Conservation (phyloP, 2,113 vertebrate species). For the Hipposideros armiger region DNA sequence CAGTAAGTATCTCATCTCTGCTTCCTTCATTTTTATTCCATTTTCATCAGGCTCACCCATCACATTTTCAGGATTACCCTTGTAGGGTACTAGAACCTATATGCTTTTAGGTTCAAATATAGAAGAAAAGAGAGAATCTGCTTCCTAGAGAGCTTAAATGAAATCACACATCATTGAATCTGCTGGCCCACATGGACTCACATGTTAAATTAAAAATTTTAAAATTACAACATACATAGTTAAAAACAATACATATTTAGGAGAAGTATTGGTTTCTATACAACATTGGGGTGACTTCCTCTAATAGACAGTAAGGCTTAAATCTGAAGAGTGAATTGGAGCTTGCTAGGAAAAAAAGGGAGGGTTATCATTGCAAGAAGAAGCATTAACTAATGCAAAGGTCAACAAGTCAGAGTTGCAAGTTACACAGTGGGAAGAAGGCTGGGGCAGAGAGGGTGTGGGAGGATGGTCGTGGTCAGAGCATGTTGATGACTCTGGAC, state of each 20-base stretch:
- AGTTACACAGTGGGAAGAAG: neutral
- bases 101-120: neutral
- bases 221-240: neutral
- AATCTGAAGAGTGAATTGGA: neutral
- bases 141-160: neutral
- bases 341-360: neutral
- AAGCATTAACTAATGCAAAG: neutral
- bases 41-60: neutral
- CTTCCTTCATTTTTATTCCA: neutral
- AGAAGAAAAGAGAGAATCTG: neutral
- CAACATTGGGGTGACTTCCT: neutral
- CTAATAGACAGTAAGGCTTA: neutral
- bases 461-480: neutral
- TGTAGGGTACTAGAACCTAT: neutral
- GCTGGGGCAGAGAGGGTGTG: neutral
- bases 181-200: neutral
- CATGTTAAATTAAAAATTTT: constrained; percentile 15
- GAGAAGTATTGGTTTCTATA: neutral
- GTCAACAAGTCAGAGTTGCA: neutral
- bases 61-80: neutral
- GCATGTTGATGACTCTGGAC: neutral
- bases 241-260: neutral
- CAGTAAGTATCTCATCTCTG: neutral
- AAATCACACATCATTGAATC: neutral
- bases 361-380: neutral